These are phyloP conservation scores for Vanacampus margaritifer DNA, from an alignment of 2,113 vertebrate genomes.

Conservation along the genomic window DNA sequence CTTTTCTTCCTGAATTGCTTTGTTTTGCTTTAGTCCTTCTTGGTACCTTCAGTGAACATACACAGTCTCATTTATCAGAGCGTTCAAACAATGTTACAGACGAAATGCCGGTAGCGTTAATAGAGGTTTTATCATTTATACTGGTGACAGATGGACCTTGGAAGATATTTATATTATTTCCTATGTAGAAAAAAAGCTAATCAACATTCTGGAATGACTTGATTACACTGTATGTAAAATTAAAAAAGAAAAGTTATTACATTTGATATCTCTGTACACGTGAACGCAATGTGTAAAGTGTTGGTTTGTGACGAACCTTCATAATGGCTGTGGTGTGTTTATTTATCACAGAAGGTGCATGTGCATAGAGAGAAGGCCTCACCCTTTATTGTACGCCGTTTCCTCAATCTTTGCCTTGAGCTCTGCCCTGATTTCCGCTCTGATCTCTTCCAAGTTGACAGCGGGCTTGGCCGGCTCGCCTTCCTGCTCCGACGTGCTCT, in stretches of 20 bases:
- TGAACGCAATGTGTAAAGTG: not conserved
- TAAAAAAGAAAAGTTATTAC: too few relatives aligned
- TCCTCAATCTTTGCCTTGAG: conserved; percentile 88
- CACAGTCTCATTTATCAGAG: conserved; percentile 3
- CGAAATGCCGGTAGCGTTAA: not conserved
- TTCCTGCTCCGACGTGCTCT: conserved; percentile 78
- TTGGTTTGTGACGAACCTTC: conserved; percentile 16
- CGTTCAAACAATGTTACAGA: not conserved
- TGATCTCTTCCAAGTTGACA: conserved; percentile 79
- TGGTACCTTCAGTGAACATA: conserved; percentile 54
- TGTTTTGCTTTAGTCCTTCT: conserved; percentile 69
- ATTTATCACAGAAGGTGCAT: not conserved
- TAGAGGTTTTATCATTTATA: too few relatives aligned
- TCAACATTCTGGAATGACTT: too few relatives aligned
- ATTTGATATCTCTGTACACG: not conserved
- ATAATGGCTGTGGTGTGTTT: conserved; percentile 9
- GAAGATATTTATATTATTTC: too few relatives aligned
- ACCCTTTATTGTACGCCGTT: conserved; percentile 93
- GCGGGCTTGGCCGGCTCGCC: conserved; percentile 71
- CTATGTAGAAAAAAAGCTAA: too few relatives aligned
- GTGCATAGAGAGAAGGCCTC: conserved; percentile 39
- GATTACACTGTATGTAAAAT: too few relatives aligned
- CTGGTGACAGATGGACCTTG: too few relatives aligned
- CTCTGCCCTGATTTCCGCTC: conserved; percentile 80
- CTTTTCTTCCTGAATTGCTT: conserved; percentile 61